Percentiles rank a stretch among this genome's conserved stretches.
phyloP scores from a whole-genome alignment of 2,888 invertebrate species.

The Cerceris rybyensis region DNA sequence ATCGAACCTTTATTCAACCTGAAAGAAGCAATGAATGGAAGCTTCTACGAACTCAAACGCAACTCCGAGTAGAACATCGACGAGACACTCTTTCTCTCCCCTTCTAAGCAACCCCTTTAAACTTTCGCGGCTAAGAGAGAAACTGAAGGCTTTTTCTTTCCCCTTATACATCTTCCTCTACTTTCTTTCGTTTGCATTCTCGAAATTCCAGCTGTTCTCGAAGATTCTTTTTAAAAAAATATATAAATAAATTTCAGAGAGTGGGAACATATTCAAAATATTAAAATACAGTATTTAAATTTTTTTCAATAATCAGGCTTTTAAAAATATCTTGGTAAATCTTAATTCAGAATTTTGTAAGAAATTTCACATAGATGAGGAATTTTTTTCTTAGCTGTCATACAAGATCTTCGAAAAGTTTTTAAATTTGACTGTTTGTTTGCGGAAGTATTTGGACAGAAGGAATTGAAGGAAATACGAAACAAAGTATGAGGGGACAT shows the following conservation, averaged over 20 bases:
- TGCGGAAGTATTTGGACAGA: too few species aligned
- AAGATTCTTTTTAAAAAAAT: not conserved
- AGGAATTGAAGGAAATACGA: too few species aligned
- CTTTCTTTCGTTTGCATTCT: constrained; percentile 8
- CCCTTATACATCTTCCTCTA: not conserved
- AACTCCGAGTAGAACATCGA: constrained; percentile 40
- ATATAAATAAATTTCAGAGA: not conserved
- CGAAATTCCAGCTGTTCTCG: not conserved
- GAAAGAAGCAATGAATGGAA: constrained; percentile 54
- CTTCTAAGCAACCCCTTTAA: constrained; percentile 9
- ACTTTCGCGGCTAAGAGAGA: constrained; percentile 9
- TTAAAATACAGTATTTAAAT: too few species aligned
- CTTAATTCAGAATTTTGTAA: too few species aligned
- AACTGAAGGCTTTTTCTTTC: constrained; percentile 4
- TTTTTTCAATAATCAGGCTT: too few species aligned
- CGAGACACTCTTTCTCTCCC: constrained; percentile 21
- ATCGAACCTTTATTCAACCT: constrained; percentile 48
- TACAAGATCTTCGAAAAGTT: too few species aligned
- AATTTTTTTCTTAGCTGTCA: too few species aligned
- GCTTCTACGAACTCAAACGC: constrained; percentile 43
- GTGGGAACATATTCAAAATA: too few species aligned
- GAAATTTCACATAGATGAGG: too few species aligned
- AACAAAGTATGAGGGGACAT: too few species aligned
- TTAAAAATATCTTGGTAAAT: too few species aligned
- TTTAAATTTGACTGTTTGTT: too few species aligned